A percentile compares a stretch with the other conserved stretches of the same genome.
These are phyloP conservation scores for Enoplosus armatus DNA, from an alignment of 2,797 vertebrate genomes.

Conservation along the genomic window DNA sequence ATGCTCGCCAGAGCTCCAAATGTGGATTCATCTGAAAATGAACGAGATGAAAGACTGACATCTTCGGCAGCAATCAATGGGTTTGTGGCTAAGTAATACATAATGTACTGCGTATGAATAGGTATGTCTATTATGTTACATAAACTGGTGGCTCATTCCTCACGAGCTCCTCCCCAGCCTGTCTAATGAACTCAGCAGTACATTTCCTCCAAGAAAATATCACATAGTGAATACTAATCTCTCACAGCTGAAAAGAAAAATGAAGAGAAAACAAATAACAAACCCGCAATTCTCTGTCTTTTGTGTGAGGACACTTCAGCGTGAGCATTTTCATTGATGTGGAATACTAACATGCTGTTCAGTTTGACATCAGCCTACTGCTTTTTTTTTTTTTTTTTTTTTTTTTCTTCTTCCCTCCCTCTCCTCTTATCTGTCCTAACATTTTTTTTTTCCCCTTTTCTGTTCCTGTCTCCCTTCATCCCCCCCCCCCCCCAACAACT, in stretches of 20 bases:
- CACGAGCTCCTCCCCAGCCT: too few relatives aligned
- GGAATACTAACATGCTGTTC: conserved; percentile 24
- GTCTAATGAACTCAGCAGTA: conserved; percentile 5
- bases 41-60: too few relatives aligned
- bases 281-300: neutral
- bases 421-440: conserved; percentile 60
- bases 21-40: neutral
- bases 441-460: conserved; percentile 47
- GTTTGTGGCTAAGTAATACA: neutral
- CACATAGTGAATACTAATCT: neutral
- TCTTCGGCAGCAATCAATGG: neutral
- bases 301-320: neutral
- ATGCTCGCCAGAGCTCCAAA: too few relatives aligned
- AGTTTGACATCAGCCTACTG: conserved; percentile 20
- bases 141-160: neutral
- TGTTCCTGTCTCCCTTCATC: conserved; percentile 61
- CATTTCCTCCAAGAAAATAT: conserved; percentile 1
- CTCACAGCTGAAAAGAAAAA: conserved; percentile 14
- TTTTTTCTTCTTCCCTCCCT: conserved; percentile 53
- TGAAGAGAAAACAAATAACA: conserved; percentile 5
- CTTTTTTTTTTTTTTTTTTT: conserved; percentile 32
- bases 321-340: conserved; percentile 14
- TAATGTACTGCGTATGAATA: neutral
- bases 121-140: neutral
- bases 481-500: conserved; percentile 5